Conservation (phyloP, 2,797 vertebrate species). For the Tragopan temminckii region DNA sequence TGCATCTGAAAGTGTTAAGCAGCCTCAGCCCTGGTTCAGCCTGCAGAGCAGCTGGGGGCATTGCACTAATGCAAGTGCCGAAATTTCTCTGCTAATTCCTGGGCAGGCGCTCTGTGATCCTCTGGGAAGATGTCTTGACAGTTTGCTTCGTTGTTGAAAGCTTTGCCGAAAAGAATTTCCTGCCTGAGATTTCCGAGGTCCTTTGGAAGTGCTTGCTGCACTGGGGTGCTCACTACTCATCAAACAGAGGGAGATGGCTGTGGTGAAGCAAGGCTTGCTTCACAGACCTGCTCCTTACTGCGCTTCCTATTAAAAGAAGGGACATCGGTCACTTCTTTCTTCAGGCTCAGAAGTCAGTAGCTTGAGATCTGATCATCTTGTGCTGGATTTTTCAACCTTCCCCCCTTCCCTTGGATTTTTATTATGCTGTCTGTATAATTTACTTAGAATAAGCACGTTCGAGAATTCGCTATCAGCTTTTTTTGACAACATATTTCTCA, state of each 20-base stretch:
- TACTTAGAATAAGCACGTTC: not conserved
- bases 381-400: not conserved
- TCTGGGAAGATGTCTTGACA: conserved; percentile 68
- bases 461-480: conserved; percentile 45
- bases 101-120: conserved; percentile 42
- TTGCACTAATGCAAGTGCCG: not conserved
- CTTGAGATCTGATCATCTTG: not conserved
- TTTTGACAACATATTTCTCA: conserved; percentile 33
- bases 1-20: conserved; percentile 35
- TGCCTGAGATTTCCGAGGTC: conserved; percentile 64
- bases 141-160: conserved; percentile 54
- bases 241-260: conserved; percentile 8
- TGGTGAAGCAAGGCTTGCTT: not conserved
- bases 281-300: not conserved
- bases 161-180: conserved; percentile 75
- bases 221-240: conserved; percentile 13
- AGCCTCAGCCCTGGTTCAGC: not conserved
- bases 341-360: conserved; percentile 32
- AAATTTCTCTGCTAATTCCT: conserved; percentile 46
- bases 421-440: not conserved
- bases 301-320: conserved; percentile 42
- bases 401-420: not conserved
- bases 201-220: conserved; percentile 43
- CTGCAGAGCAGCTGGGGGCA: not conserved
- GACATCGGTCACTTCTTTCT: conserved; percentile 41